Conservation (phyloP, 2,888 invertebrate genomes). For the Tetramorium bicarinatum region DNA sequence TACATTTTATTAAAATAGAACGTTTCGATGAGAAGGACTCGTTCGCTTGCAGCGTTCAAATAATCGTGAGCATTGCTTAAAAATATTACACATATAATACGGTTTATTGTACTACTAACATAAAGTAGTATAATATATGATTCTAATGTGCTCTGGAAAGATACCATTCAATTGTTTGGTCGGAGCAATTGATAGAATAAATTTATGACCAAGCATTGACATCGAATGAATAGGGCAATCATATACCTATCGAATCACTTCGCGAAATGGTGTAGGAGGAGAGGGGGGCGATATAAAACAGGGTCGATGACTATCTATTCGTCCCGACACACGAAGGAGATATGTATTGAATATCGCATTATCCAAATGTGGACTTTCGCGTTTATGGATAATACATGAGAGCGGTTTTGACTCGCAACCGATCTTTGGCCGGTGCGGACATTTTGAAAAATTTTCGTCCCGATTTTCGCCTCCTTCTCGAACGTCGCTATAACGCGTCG, state of each 20-base stretch:
- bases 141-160: slow-evolving; percentile 39
- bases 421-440: background rate
- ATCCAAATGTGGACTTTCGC: background rate
- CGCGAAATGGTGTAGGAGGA: background rate
- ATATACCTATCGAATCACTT: slow-evolving; percentile 32
- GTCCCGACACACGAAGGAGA: background rate
- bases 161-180: slow-evolving; percentile 33
- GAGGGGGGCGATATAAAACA: slow-evolving; percentile 25
- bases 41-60: background rate
- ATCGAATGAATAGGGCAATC: slow-evolving; percentile 44
- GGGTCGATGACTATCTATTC: slow-evolving; percentile 34
- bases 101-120: slow-evolving; percentile 2
- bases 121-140: background rate
- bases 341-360: background rate
- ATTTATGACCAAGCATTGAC: slow-evolving; percentile 49
- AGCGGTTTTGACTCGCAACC: background rate
- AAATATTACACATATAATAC: background rate
- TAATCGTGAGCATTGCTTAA: background rate
- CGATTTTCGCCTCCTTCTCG: slow-evolving; percentile 6
- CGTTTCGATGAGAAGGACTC: background rate
- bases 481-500: background rate
- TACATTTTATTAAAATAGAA: slow-evolving; percentile 26
- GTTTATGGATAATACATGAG: background rate
- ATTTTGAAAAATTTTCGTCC: background rate
- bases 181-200: slow-evolving; percentile 19